Percentiles rank a stretch among this genome's conserved stretches.
These are phyloP conservation scores for Siniperca chuatsi DNA, from an alignment of 2,113 vertebrate species.

Conservation along the genomic window DNA sequence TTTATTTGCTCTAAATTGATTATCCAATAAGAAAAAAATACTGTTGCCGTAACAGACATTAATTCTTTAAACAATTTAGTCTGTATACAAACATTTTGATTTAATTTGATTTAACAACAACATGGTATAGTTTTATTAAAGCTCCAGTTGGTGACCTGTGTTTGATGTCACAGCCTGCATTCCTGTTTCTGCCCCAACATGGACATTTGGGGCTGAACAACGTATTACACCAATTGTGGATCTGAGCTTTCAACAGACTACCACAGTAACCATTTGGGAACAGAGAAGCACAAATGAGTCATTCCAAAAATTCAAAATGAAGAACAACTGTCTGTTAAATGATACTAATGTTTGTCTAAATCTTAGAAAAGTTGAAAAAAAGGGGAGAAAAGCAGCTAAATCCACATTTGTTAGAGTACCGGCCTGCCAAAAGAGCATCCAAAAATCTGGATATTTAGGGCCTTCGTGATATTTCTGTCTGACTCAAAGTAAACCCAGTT, in stretches of 20 bases:
- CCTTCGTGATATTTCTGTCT: background rate
- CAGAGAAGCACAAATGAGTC: background rate
- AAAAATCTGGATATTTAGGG: background rate
- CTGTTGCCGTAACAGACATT: background rate
- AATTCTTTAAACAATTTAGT: background rate
- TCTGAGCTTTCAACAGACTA: background rate
- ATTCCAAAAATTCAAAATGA: background rate
- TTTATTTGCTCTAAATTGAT: background rate
- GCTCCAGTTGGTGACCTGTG: background rate
- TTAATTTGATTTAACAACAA: background rate
- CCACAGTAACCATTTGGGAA: background rate
- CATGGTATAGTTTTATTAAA: background rate
- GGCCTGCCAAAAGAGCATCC: background rate
- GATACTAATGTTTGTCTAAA: background rate
- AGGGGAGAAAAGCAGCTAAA: background rate
- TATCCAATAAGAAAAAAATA: background rate
- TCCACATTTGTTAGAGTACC: background rate
- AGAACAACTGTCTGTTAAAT: background rate
- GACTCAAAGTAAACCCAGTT: background rate
- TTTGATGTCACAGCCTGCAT: too few species aligned
- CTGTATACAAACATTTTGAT: background rate
- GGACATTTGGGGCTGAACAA: background rate
- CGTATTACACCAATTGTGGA: background rate
- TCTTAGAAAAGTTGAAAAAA: background rate
- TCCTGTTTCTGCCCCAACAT: too few species aligned